Conservation (phyloP, 2,113 vertebrate genomes). For the Myotis lucifugus region DNA sequence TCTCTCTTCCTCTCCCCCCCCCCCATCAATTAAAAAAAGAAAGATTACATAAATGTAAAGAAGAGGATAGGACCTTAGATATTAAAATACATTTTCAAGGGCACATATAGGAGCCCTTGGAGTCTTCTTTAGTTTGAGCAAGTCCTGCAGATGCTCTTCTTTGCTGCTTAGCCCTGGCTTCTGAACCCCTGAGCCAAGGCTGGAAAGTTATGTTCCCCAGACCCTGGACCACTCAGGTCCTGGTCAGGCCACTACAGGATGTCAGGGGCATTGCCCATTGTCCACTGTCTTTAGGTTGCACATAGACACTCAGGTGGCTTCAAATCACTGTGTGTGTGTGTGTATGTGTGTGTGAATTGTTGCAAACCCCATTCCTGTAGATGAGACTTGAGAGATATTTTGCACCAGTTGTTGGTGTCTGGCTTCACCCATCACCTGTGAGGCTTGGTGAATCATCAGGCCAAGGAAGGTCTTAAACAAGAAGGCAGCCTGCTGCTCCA, state of each 20-base stretch:
- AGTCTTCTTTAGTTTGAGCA: neutral
- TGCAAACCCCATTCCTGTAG: neutral
- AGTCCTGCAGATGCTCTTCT: neutral
- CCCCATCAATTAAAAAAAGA: too few relatives aligned
- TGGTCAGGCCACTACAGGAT: neutral
- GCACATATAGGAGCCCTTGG: neutral
- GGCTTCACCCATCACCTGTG: neutral
- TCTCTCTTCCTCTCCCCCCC: too few relatives aligned
- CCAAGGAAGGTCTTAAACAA: neutral
- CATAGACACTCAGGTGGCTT: neutral
- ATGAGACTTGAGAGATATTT: neutral
- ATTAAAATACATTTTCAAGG: neutral
- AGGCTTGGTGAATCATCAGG: neutral
- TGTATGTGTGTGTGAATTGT: neutral
- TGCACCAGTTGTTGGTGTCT: neutral
- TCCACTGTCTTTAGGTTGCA: neutral
- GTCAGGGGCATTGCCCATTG: neutral
- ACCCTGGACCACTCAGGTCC: neutral
- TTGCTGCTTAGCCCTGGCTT: neutral
- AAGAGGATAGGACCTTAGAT: neutral
- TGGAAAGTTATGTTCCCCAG: neutral
- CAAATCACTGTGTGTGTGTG: neutral
- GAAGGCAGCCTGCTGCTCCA: neutral
- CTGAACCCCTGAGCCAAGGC: neutral
- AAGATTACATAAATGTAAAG: neutral